Conservation (phyloP, 2,888 invertebrate species). For the Pterostichus niger region DNA sequence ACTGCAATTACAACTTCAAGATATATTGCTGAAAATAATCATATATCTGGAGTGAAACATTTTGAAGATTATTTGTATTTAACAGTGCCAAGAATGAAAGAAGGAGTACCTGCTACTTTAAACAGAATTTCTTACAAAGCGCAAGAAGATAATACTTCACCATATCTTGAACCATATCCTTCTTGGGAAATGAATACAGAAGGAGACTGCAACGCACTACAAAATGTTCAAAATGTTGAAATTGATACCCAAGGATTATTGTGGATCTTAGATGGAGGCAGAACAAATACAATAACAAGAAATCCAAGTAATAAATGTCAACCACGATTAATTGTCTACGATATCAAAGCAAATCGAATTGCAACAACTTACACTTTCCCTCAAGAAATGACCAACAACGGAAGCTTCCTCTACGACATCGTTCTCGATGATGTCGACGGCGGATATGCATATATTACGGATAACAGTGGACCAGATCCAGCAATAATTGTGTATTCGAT, state of each 20-base stretch:
- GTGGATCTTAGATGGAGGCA: slow-evolving; percentile 85
- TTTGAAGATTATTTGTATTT: slow-evolving; percentile 84
- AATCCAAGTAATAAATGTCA: slow-evolving; percentile 81
- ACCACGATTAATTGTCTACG: slow-evolving; percentile 84
- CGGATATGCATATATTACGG: slow-evolving; percentile 86
- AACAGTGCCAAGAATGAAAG: slow-evolving; percentile 84
- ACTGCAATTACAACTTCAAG: slow-evolving; percentile 79
- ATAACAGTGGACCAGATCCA: slow-evolving; percentile 84
- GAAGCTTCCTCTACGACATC: slow-evolving; percentile 85
- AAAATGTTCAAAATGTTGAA: slow-evolving; percentile 87
- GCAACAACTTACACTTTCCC: slow-evolving; percentile 82
- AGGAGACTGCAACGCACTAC: slow-evolving; percentile 84
- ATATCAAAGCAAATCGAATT: slow-evolving; percentile 81
- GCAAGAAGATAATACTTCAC: slow-evolving; percentile 78
- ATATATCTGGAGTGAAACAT: slow-evolving; percentile 84
- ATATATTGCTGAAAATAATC: slow-evolving; percentile 84
- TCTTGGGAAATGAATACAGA: slow-evolving; percentile 84
- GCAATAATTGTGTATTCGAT: slow-evolving; percentile 85
- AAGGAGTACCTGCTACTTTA: slow-evolving; percentile 86
- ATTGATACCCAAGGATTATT: slow-evolving; percentile 85
- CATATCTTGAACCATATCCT: slow-evolving; percentile 84
- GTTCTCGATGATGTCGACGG: slow-evolving; percentile 85
- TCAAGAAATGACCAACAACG: slow-evolving; percentile 80
- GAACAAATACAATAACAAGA: slow-evolving; percentile 81
- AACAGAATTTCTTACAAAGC: slow-evolving; percentile 79